Evolutionary conservation across 2,113 vertebrate species (phyloP), one percentile per base, ranked within the genome.

Genomic region (Rutilus rutilus): DNA sequence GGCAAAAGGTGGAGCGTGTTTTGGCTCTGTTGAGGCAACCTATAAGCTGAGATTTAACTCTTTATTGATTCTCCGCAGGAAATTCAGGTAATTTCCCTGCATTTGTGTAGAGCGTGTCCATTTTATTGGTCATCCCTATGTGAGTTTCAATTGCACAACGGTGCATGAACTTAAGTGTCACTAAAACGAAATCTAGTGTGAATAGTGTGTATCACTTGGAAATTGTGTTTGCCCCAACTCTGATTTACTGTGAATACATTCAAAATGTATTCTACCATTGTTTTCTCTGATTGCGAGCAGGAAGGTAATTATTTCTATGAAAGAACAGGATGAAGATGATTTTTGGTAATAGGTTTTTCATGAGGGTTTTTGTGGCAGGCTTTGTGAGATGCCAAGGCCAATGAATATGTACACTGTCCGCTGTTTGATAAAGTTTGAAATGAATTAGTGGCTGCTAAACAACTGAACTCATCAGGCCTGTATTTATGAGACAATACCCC

Each of bases 381-480:
- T 42, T n/a, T 50, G 25, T 59, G 64, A 60, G 78, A 87, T 69
- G 85, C 6, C 85, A 19, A 86, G 88, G 71, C 90, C 87, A 89
- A 91, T 90, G 85, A 90, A 90, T 89, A 91, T 88, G 87, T 87
- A 89, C 76, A 82, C 78, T 81, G 75, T 3, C 30, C 83, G 87
- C 81, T 23, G 60, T 90, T 89, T 88, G 85, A 84, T 57, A 83
- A 85, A 86, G 39, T 65, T 57, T 54, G 19, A 87, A 85, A 86
- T 88, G 14, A 86, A 91, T 88, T 82, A 88, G 82, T 54, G 57
- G 87, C 83, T 83, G 77, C 83, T 83, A 88, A 90, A 88, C 87
- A 85, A 89, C 87, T 86, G 52, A 52, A 87, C 85, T 88, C 73
- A 78, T 82, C 86, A 21, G 10, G 73, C 57, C 64, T 71, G 25